A percentile compares a stretch with the other conserved stretches of the same genome.
phyloP scores from a whole-genome alignment of 2,888 invertebrate species.

The Conomelus anceps region DNA sequence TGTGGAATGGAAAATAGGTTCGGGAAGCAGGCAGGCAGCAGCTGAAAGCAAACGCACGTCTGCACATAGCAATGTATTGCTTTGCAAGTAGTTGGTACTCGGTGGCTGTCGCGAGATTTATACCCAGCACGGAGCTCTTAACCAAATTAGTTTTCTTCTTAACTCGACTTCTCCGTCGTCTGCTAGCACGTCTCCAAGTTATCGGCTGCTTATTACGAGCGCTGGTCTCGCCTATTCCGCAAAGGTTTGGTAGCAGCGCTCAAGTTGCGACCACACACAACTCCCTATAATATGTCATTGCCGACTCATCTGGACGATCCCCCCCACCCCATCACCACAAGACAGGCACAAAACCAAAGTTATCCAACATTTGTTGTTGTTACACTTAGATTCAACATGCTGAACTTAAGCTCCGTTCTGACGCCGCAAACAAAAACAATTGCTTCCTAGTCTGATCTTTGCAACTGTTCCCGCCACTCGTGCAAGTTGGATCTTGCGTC shows the following conservation, averaged over 20 bases:
- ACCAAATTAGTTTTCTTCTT: slow-evolving; percentile 14
- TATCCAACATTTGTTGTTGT: neutral
- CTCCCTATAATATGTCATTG: neutral
- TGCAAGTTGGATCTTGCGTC: neutral
- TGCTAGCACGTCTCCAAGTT: slow-evolving; percentile 4
- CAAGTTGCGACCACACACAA: neutral
- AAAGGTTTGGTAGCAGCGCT: neutral
- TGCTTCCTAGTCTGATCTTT: neutral
- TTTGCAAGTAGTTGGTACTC: slow-evolving; percentile 12
- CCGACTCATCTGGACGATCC: neutral
- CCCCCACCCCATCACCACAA: too few relatives aligned
- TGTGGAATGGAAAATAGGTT: neutral
- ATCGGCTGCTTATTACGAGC: slow-evolving; percentile 1
- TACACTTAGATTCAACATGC: neutral
- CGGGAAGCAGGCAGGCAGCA: neutral
- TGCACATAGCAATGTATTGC: slow-evolving; percentile 11
- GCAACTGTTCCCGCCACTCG: neutral
- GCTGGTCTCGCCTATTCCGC: neutral
- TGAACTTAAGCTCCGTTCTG: neutral
- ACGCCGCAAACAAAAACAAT: neutral
- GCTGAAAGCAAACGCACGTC: slow-evolving; percentile 1
- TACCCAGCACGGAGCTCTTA: slow-evolving; percentile 12
- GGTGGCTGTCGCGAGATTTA: slow-evolving; percentile 7
- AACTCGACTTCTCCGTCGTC: neutral
- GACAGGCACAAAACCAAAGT: neutral